Evolutionary conservation across 2,113 vertebrate species (phyloP).

Genomic region (Nibea albiflora): DNA sequence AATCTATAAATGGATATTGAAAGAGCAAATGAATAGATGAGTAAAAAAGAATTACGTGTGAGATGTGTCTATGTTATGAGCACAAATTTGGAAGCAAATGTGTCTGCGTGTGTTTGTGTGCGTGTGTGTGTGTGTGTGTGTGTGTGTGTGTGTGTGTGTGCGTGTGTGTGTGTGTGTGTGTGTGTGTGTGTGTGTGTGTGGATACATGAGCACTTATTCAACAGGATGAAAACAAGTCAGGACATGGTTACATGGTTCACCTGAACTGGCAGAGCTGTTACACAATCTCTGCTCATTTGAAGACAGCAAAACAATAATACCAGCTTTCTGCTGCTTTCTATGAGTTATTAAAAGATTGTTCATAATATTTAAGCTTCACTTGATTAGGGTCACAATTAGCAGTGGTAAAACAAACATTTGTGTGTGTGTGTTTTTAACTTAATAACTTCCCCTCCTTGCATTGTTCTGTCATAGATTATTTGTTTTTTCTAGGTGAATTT

Average conservation of each 20-base stretch:
- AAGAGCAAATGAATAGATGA: slow-evolving; percentile 20
- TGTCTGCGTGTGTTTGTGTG: neutral
- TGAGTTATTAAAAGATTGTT: slow-evolving; percentile 9
- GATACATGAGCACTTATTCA: slow-evolving; percentile 52
- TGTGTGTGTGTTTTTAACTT: neutral
- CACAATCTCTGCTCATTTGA: slow-evolving; percentile 57
- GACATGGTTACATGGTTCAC: slow-evolving; percentile 71
- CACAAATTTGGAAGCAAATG: neutral
- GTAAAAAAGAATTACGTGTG: slow-evolving; percentile 4
- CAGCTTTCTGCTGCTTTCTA: neutral
- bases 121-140: slow-evolving; percentile 38
- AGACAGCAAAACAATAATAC: slow-evolving; percentile 11
- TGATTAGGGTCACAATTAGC: neutral
- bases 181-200: slow-evolving; percentile 37
- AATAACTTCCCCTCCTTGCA: neutral
- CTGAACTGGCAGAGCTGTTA: slow-evolving; percentile 68
- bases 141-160: slow-evolving; percentile 16
- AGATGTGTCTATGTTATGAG: slow-evolving; percentile 33
- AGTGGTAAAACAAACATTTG: neutral
- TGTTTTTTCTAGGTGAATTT: slow-evolving; percentile 20
- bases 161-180: slow-evolving; percentile 38
- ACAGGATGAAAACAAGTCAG: slow-evolving; percentile 70
- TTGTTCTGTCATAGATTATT: neutral
- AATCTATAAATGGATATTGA: slow-evolving; percentile 40
- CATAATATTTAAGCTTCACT: neutral